These are phyloP conservation scores for Morbakka virulenta DNA, from an alignment of 30 jellyfish, hydroid and myxozoan genomes.

Conservation along the genomic window DNA sequence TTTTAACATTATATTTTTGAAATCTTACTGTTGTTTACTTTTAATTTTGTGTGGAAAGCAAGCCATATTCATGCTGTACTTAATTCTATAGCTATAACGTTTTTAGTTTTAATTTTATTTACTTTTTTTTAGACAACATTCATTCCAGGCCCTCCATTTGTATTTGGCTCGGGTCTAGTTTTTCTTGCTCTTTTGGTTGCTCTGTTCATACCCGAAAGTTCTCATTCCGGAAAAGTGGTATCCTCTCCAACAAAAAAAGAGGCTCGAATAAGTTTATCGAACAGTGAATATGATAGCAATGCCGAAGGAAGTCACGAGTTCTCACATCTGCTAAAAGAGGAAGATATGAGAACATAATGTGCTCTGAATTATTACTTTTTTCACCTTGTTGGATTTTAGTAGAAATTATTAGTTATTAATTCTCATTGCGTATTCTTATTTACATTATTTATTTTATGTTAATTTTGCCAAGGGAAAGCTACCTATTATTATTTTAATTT, in stretches of 20 bases:
- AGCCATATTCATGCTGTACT: too few relatives aligned
- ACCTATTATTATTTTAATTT: too few relatives aligned
- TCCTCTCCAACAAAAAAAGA: background rate
- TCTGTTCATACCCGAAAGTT: slow-evolving; percentile 75
- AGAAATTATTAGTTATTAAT: too few relatives aligned
- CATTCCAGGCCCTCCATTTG: slow-evolving; percentile 97
- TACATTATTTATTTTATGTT: too few relatives aligned
- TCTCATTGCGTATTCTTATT: too few relatives aligned
- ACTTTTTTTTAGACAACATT: slow-evolving; percentile 58
- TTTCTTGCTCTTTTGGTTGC: slow-evolving; percentile 86
- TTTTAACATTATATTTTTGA: too few relatives aligned
- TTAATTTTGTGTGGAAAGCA: too few relatives aligned
- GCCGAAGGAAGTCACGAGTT: background rate
- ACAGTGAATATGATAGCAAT: background rate
- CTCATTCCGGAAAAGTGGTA: background rate
- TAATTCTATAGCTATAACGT: background rate
- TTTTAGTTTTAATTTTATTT: background rate
- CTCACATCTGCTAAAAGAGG: background rate
- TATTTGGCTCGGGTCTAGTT: slow-evolving; percentile 94
- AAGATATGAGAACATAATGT: background rate
- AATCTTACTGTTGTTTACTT: too few relatives aligned
- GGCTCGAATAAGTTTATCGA: background rate
- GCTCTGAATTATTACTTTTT: too few relatives aligned
- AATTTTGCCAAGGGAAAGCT: too few relatives aligned
- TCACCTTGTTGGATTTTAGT: too few relatives aligned